These are phyloP conservation scores for Cheilosia soror DNA, from an alignment of 2,888 invertebrate genomes.

Conservation along the genomic window DNA sequence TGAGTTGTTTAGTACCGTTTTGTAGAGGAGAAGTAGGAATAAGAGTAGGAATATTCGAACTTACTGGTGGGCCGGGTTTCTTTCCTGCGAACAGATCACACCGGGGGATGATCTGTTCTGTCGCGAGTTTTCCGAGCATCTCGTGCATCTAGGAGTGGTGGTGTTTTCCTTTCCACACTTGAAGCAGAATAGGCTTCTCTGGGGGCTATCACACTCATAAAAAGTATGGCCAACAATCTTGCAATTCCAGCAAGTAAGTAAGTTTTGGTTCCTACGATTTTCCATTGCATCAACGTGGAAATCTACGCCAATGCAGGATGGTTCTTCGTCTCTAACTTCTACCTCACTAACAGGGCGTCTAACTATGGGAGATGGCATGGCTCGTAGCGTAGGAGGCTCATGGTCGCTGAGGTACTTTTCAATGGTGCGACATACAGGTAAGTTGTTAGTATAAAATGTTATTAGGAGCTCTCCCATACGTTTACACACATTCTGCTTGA, in stretches of 20 bases:
- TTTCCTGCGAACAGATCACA: not conserved
- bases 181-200: not conserved
- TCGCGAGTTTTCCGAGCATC: not conserved
- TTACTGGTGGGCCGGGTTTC: not conserved
- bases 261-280: no score
- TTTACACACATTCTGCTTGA: not conserved
- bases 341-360: not conserved
- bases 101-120: not conserved
- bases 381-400: not conserved
- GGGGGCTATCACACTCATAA: not conserved
- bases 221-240: not conserved
- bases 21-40: rapidly evolving
- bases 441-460: not conserved
- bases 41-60: rapidly evolving
- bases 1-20: rapidly evolving
- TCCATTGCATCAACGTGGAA: not conserved
- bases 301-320: not conserved
- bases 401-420: not conserved
- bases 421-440: no score
- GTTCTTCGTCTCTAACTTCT: not conserved
- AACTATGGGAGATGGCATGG: rapidly evolving
- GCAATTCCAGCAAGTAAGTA: not conserved
- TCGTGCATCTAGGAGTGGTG: not conserved
- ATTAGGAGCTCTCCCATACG: not conserved
- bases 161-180: not conserved